Evolutionary conservation across 2,113 vertebrate species (phyloP).

Genomic region (Embiotoca jacksoni): DNA sequence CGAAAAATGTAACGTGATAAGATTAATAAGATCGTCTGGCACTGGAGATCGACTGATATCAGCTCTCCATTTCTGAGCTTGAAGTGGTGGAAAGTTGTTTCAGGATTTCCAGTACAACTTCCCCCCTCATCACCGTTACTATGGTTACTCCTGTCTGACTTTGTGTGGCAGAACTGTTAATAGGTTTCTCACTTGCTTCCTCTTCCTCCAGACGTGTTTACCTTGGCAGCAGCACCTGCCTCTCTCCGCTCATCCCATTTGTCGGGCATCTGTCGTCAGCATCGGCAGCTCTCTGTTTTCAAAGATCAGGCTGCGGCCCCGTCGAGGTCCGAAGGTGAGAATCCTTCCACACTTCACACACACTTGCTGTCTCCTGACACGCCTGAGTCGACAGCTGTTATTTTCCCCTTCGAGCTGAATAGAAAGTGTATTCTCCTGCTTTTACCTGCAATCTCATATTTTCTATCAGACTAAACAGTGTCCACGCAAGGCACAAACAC

Average conservation of each 20-base stretch:
- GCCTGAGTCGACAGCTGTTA: conserved; percentile 19
- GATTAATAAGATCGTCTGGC: conserved; percentile 1
- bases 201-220: conserved; percentile 44
- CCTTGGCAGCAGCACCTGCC: conserved; percentile 42
- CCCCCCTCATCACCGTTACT: background rate
- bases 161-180: conserved; percentile 22
- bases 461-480: background rate
- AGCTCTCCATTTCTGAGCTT: no score
- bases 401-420: background rate
- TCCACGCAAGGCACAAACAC: background rate
- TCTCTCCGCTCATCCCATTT: conserved; percentile 1
- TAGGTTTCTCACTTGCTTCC: conserved; percentile 13
- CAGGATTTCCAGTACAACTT: no score
- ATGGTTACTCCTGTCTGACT: conserved; percentile 14
- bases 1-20: conserved; percentile 4
- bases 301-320: conserved; percentile 4
- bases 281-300: conserved; percentile 23
- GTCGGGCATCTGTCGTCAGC: conserved; percentile 34
- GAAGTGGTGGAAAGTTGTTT: no score
- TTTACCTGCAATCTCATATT: no score
- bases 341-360: background rate
- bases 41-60: background rate
- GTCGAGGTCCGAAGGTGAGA: conserved; percentile 13
- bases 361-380: background rate
- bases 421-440: no score